A percentile compares a stretch with the other conserved stretches of the same genome.
Evolutionary conservation across 2,888 invertebrate species (phyloP).

Genomic region (Pammene fasciana): DNA sequence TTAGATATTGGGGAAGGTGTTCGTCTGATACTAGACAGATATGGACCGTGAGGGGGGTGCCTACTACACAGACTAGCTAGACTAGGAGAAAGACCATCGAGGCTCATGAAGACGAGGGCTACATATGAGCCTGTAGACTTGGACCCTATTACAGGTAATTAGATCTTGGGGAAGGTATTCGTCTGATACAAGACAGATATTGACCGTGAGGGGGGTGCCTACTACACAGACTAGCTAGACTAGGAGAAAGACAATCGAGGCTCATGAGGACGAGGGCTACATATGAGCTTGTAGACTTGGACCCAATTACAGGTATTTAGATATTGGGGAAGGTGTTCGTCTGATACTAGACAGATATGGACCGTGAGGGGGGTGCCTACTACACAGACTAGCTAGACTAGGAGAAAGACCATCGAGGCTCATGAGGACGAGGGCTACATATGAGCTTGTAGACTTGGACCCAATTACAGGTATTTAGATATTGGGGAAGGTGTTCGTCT

Average conservation of each 20-base stretch:
- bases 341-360: conserved; percentile 86
- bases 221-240: too few species aligned
- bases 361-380: conserved; percentile 84
- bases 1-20: conserved; percentile 79
- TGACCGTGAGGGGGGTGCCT: too few species aligned
- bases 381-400: conserved; percentile 98
- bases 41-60: conserved; percentile 80
- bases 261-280: too few species aligned
- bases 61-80: conserved; percentile 97
- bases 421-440: conserved; percentile 72
- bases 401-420: conserved; percentile 91
- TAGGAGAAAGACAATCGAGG: too few species aligned
- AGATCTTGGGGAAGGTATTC: too few species aligned
- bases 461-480: conserved; percentile 62
- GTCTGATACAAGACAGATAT: too few species aligned
- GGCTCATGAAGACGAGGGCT: conserved; percentile 81
- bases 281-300: too few species aligned
- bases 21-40: conserved; percentile 88
- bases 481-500: too few species aligned
- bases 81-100: conserved; percentile 92
- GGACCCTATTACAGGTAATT: conserved; percentile 60
- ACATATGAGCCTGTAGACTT: conserved; percentile 50
- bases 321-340: conserved; percentile 89
- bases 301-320: too few species aligned
- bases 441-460: conserved; percentile 49